Conservation (phyloP, 2,888 invertebrate species). For the Steinernema hermaphroditum region DNA sequence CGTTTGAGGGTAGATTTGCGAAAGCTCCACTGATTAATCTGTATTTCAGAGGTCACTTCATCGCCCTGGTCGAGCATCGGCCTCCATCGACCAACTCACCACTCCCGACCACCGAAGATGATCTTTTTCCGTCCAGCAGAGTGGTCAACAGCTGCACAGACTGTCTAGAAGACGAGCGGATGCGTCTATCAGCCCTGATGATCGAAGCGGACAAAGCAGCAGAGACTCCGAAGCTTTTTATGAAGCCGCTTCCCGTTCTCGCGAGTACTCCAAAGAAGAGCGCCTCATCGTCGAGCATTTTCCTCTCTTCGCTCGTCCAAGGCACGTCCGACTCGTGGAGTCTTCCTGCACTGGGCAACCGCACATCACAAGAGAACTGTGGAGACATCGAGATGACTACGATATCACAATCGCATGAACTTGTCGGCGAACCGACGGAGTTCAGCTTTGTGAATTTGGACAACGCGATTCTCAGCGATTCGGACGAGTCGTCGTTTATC, state of each 20-base stretch:
- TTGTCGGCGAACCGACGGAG: conserved; percentile 32
- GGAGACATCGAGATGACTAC: conserved; percentile 33
- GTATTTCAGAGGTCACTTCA: neutral
- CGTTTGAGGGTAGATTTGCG: too few species aligned
- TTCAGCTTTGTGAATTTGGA: conserved; percentile 47
- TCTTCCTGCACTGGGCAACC: neutral
- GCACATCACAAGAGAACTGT: conserved; percentile 3
- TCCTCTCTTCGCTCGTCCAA: neutral
- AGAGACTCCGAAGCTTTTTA: neutral
- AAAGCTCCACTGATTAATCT: too few species aligned
- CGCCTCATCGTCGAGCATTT: conserved; percentile 9
- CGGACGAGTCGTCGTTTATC: neutral
- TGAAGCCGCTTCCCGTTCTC: neutral
- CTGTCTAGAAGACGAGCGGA: conserved; percentile 1
- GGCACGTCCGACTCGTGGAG: conserved; percentile 4
- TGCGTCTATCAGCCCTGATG: conserved; percentile 5
- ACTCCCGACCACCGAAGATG: neutral
- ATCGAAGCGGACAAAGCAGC: conserved; percentile 7
- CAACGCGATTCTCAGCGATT: conserved; percentile 32
- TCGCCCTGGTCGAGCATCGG: neutral
- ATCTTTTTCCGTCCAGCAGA: neutral
- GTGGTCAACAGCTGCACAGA: neutral
- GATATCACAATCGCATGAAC: neutral
- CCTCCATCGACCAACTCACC: neutral
- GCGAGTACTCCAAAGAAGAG: conserved; percentile 4